Base-by-base conservation (phyloP, 1,140 invertebrate genomes). In the Habropoda laboriosa region DNA sequence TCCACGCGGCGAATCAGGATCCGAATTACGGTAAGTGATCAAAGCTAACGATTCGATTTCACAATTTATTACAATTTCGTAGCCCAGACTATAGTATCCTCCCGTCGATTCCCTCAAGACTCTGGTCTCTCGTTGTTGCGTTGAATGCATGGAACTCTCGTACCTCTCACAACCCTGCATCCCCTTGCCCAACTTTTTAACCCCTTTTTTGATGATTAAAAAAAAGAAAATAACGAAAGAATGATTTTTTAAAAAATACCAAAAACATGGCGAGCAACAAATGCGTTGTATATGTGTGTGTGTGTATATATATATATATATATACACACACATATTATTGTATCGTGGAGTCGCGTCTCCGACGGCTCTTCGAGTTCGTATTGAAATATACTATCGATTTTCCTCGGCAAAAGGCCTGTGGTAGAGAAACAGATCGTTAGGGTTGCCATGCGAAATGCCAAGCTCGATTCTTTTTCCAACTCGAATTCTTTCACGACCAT, bases 21-120 rank as follows among this genome's bases (percentile, higher is more conserved):
- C 92, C 93, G 92, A 97, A 95, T 93, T 97, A 97, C 90, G 96
- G 96, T 97, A 93, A 97, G 96, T 96, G 73, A 81, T 53, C 40
- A 40, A 49, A 81, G 24, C 27, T 55, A 85, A 79, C 66, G 35
- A 75, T 81, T 73, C 57, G 38, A 84, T 87, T 72, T 87, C 73
- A 81, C 55, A 49, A 76, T 73, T 88, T 83, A 83, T 85, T 84
- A 92, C 89, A 89, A 88, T 91, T 76, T 81, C 89, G 88, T 90
- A 90, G 91, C 87, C 91, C 89, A 88, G 89, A 91, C 89, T 92
- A 38, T 71, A 91, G 89, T 88, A 92, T 91, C 91, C 91, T 93
- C 91, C 90, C 88, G 90, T 89, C 89, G 89, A 68, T 89, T 91
- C 90, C 91, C 92, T 83, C 86, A 90, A 90, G 74, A 91, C 87